Percentiles rank a stretch among this genome's conserved stretches.
phyloP scores from a whole-genome alignment of 2,113 vertebrate species.

The Microcebus griseorufus region DNA sequence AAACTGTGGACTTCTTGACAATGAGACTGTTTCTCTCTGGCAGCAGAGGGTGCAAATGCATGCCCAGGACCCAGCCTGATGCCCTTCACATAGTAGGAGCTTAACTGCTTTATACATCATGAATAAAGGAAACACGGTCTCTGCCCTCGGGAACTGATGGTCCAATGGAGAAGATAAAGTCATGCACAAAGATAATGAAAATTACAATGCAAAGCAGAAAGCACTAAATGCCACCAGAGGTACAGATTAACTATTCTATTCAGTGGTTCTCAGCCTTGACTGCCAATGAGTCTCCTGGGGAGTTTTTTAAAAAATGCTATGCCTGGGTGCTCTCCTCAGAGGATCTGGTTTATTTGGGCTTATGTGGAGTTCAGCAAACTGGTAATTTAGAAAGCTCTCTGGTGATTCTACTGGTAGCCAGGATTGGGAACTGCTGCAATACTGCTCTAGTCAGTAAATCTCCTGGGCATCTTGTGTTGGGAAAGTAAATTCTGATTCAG shows the following conservation, averaged over 20 bases:
- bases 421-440: not conserved
- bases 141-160: not conserved
- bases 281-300: constrained; percentile 44
- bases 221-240: not conserved
- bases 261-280: constrained; percentile 6
- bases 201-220: constrained; percentile 46
- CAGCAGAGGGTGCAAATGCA: not conserved
- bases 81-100: constrained; percentile 49
- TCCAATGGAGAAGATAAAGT: not conserved
- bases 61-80: not conserved
- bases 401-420: not conserved
- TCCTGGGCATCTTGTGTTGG: not conserved
- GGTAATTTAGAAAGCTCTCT: not conserved
- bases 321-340: not conserved
- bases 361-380: not conserved
- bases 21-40: not conserved
- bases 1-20: not conserved
- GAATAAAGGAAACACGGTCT: constrained; percentile 24
- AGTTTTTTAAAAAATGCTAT: not conserved
- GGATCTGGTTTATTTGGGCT: constrained; percentile 4
- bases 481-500: not conserved
- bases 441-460: not conserved
- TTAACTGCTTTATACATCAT: not conserved
- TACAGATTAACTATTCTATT: constrained; percentile 38
- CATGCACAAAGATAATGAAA: constrained; percentile 43